Evolutionary conservation across 1,140 invertebrate genomes (phyloP), one percentile per base, ranked within the genome.

Genomic region (Rhopalosiphum padi): DNA sequence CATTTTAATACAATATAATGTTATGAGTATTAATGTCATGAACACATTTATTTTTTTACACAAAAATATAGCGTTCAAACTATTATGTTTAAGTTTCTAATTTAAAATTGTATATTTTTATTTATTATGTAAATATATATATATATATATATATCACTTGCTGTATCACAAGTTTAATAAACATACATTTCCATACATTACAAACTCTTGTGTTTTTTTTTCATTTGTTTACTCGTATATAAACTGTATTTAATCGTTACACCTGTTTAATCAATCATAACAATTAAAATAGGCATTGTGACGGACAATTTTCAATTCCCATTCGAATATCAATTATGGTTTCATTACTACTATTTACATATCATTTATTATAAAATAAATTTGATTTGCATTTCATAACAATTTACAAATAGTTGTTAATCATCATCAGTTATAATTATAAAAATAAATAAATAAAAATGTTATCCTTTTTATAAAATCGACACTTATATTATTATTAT

Each of bases 271-370:
- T 51, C n/a, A 88, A 88, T 88, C 30, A 88, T n/a, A 51, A 48
- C 9, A n/a, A 87, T 87, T 87, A 18, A 48, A 87, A 37, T 46
- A 35, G n/a, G 25, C 15, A 18, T 86, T 41, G 1, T 46, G 85
- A 30, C 43, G 43, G 25, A 86, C 30, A n/a, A 86, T 46, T 86
- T 86, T 22, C 25, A 43, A 86, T 30, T 1, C 21, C 46, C 46
- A 8, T 51, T 51, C 22, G 46, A 88, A 51, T 51, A 21, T 88
- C 46, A 48, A 88, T 51, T 88, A 88, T 88, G 35, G 6, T 51
- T 88, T 88, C 9, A 88, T 88, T n/a, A 88, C 35, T n/a, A 21
- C 18, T 51, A 88, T 87, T 87, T 43, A 25, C 41, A 46, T 88
- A 88, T 51, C 46, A 23, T 51, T 88, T n/a, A 51, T 51, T 30